phyloP scores from a whole-genome alignment of 2,888 invertebrate species.

The Drosophila kanekoi region DNA sequence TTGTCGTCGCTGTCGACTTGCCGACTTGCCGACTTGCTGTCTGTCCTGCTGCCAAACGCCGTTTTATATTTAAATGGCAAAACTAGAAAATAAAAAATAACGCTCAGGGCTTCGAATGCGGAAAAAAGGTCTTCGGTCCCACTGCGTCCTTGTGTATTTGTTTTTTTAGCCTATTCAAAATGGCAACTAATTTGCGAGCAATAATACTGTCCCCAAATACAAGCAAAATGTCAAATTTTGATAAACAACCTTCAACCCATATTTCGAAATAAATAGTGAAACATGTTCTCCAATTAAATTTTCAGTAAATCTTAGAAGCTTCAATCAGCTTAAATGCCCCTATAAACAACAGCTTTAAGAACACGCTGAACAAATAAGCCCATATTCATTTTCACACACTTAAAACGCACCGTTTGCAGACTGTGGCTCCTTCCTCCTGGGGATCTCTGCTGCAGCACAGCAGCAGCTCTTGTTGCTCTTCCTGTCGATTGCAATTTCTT shows the following conservation, averaged over 20 bases:
- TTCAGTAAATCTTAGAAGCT: background rate
- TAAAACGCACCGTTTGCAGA: slow-evolving; percentile 34
- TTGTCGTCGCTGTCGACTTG: slow-evolving; percentile 41
- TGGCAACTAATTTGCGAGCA: slow-evolving; percentile 68
- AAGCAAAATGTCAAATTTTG: slow-evolving; percentile 29
- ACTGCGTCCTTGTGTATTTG: slow-evolving; percentile 37
- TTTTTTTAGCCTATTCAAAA: slow-evolving; percentile 47
- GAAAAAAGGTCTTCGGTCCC: slow-evolving; percentile 51
- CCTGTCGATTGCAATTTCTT: slow-evolving; percentile 60
- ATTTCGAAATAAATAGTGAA: background rate
- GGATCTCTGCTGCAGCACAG: slow-evolving; percentile 11
- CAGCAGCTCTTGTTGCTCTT: slow-evolving; percentile 20
- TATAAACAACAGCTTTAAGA: slow-evolving; percentile 2
- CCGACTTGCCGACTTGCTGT: slow-evolving; percentile 37
- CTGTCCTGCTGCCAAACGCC: slow-evolving; percentile 28
- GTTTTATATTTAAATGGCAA: slow-evolving; percentile 72
- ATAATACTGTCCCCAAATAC: slow-evolving; percentile 36
- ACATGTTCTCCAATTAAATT: slow-evolving; percentile 17
- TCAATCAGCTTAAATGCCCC: background rate
- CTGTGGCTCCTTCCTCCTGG: slow-evolving; percentile 7
- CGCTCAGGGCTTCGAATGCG: slow-evolving; percentile 40
- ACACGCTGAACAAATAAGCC: slow-evolving; percentile 4
- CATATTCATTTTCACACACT: slow-evolving; percentile 14
- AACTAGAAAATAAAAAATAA: slow-evolving; percentile 61
- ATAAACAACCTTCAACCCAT: slow-evolving; percentile 20